phyloP scores from a whole-genome alignment of 2,888 invertebrate genomes.

The Tipula helvola region DNA sequence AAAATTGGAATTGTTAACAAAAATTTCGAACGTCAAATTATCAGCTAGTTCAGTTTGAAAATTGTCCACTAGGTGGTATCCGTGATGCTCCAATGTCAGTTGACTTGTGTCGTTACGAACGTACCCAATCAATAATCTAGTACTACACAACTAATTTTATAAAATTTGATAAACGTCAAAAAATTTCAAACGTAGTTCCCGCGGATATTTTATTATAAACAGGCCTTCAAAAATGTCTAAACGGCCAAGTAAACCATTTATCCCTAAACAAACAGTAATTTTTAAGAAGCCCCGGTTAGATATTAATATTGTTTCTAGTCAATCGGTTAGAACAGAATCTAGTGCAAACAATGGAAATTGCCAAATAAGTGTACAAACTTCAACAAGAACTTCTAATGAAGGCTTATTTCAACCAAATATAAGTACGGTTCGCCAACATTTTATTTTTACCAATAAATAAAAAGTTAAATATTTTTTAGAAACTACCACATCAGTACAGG shows the following conservation, averaged over 20 bases:
- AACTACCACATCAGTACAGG: not conserved
- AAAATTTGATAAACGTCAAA: not conserved
- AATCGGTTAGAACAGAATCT: not conserved
- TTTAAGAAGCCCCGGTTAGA: not conserved
- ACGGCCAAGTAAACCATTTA: not conserved
- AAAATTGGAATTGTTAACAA: too few species aligned
- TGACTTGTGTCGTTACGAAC: too few species aligned
- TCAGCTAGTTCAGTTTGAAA: too few species aligned
- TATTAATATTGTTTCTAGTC: not conserved
- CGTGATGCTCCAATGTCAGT: too few species aligned
- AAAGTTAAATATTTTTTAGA: not conserved
- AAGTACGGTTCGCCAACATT: not conserved
- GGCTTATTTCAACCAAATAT: not conserved
- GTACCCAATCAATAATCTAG: too few species aligned
- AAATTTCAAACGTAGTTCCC: not conserved
- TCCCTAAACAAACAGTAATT: not conserved
- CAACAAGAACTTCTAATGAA: not conserved
- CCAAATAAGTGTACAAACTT: not conserved
- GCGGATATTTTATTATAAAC: not conserved
- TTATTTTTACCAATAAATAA: not conserved
- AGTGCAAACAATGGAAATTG: not conserved
- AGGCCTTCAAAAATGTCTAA: not conserved
- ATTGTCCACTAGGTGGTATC: too few species aligned
- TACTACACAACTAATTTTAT: too few species aligned
- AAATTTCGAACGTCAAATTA: too few species aligned